phyloP scores from a whole-genome alignment of 2,888 invertebrate species.

The Phengaris alcon region DNA sequence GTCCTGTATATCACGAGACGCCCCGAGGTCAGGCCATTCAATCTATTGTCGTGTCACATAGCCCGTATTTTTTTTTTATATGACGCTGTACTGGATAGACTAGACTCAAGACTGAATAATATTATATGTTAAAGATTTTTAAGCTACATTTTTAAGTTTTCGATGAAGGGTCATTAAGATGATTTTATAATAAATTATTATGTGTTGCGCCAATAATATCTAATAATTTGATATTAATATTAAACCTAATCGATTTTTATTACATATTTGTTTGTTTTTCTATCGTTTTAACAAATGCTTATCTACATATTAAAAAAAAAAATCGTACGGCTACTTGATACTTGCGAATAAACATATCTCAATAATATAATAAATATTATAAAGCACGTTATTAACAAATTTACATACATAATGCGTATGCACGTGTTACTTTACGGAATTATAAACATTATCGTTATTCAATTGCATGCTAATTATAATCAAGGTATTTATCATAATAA shows the following conservation, averaged over 20 bases:
- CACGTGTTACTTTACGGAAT: not conserved
- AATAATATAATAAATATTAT: not conserved
- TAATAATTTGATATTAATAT: too few relatives aligned
- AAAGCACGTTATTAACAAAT: not conserved
- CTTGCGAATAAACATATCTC: too few relatives aligned
- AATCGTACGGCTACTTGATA: too few relatives aligned
- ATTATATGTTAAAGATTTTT: not conserved
- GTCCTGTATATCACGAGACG: slow-evolving; percentile 37
- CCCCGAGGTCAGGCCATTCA: slow-evolving; percentile 26
- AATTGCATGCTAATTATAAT: not conserved
- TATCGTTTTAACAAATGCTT: too few relatives aligned
- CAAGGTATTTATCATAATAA: not conserved
- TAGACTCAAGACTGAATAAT: not conserved
- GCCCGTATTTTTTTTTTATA: not conserved
- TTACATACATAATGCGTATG: not conserved
- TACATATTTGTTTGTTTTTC: too few relatives aligned
- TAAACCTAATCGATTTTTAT: too few relatives aligned
- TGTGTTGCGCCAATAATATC: too few relatives aligned
- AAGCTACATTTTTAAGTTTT: not conserved
- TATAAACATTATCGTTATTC: not conserved
- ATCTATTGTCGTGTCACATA: not conserved
- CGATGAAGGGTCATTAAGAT: not conserved
- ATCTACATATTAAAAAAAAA: too few relatives aligned
- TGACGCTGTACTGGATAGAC: not conserved
- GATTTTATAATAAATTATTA: too few relatives aligned